Percentiles rank a stretch among this genome's conserved stretches.
These are phyloP conservation scores for Hipposideros armiger DNA, from an alignment of 2,113 vertebrate species.

Conservation along the genomic window DNA sequence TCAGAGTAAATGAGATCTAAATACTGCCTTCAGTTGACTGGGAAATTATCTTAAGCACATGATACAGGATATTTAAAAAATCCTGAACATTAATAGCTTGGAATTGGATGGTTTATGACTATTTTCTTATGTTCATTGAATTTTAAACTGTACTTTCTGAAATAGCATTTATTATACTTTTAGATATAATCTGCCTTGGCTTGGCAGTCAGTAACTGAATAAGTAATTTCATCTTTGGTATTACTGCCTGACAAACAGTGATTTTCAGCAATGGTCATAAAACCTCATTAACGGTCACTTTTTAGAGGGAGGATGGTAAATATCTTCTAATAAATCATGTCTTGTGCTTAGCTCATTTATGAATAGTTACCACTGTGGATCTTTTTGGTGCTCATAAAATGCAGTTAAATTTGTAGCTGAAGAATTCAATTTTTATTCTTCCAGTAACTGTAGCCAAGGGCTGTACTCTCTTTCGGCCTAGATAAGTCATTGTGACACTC, in stretches of 20 bases:
- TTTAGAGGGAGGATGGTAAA: neutral
- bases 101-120: neutral
- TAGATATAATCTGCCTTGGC: constrained; percentile 44
- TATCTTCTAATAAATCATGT: neutral
- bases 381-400: constrained; percentile 57
- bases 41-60: constrained; percentile 3
- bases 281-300: constrained; percentile 32
- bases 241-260: constrained; percentile 33
- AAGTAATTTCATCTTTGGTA: constrained; percentile 56
- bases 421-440: constrained; percentile 72
- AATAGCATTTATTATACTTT: constrained; percentile 52
- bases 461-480: constrained; percentile 28
- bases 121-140: constrained; percentile 57
- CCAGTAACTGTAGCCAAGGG: constrained; percentile 25
- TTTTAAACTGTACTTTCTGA: constrained; percentile 56
- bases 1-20: neutral
- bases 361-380: neutral
- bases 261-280: constrained; percentile 35
- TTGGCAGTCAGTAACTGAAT: constrained; percentile 56
- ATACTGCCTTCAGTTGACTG: constrained; percentile 15
- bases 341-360: constrained; percentile 28
- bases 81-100: neutral
- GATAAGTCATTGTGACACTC: constrained; percentile 64
- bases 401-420: constrained; percentile 59
- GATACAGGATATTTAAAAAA: constrained; percentile 11